These are phyloP conservation scores for Choloepus hoffmanni DNA, from an alignment of 2,113 vertebrate genomes.

Conservation along the genomic window DNA sequence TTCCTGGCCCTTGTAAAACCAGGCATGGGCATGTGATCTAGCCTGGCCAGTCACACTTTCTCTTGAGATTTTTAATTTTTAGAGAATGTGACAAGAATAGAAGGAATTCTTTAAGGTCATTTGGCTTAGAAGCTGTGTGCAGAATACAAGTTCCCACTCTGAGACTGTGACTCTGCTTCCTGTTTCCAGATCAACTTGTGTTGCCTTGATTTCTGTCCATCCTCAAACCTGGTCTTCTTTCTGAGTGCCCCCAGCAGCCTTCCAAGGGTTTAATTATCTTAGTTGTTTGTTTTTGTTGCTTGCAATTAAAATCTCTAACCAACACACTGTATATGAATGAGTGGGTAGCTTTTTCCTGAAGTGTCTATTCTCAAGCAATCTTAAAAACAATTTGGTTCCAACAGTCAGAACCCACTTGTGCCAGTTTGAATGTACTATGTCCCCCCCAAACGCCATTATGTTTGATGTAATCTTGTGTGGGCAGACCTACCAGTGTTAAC, in stretches of 20 bases:
- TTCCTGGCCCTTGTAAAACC: not conserved
- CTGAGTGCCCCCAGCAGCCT: not conserved
- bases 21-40: not conserved
- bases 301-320: constrained; percentile 24
- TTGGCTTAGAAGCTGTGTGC: not conserved
- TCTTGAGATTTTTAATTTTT: not conserved
- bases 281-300: not conserved
- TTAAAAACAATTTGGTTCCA: constrained; percentile 3
- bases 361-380: not conserved
- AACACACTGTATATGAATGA: not conserved
- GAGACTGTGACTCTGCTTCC: not conserved
- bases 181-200: not conserved
- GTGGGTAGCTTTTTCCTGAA: not conserved
- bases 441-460: too few relatives aligned
- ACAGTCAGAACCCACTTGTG: not conserved
- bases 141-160: not conserved
- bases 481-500: too few relatives aligned
- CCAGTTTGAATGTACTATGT: too few relatives aligned
- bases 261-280: not conserved
- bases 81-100: not conserved
- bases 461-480: too few relatives aligned
- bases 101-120: not conserved
- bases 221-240: not conserved
- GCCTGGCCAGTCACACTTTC: not conserved
- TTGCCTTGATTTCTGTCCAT: not conserved